Percentiles rank a stretch among this genome's conserved stretches.
Evolutionary conservation across 2,113 vertebrate species (phyloP).

Genomic region (Erythrocercus mccallii): DNA sequence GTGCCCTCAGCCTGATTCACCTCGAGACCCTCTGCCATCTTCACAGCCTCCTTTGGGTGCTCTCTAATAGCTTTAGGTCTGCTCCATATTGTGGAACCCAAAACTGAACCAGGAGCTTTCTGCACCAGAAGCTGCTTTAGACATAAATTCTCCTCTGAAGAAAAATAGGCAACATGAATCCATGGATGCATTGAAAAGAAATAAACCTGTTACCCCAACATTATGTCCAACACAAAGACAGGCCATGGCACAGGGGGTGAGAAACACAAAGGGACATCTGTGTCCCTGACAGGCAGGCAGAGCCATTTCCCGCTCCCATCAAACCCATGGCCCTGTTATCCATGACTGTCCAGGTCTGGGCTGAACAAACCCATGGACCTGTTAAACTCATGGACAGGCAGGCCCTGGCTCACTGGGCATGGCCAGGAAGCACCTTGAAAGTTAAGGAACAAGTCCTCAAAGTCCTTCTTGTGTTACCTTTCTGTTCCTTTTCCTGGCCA

Average conservation of each 20-base stretch:
- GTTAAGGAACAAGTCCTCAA: neutral
- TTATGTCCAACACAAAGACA: neutral
- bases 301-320: neutral
- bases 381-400: neutral
- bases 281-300: neutral
- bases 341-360: neutral
- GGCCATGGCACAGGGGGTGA: neutral
- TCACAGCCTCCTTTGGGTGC: neutral
- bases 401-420: fast-evolving
- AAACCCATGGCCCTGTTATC: neutral
- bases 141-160: neutral
- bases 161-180: neutral
- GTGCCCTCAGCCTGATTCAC: neutral
- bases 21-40: neutral
- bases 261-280: neutral
- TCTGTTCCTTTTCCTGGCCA: neutral
- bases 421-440: neutral
- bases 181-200: neutral
- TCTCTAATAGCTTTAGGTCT: neutral
- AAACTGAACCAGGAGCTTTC: neutral
- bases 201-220: neutral
- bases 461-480: neutral
- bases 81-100: neutral
- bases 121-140: neutral
- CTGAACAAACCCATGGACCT: neutral